Base-by-base conservation (phyloP, 2,797 vertebrate genomes). In the Rhabdomys pumilio region DNA sequence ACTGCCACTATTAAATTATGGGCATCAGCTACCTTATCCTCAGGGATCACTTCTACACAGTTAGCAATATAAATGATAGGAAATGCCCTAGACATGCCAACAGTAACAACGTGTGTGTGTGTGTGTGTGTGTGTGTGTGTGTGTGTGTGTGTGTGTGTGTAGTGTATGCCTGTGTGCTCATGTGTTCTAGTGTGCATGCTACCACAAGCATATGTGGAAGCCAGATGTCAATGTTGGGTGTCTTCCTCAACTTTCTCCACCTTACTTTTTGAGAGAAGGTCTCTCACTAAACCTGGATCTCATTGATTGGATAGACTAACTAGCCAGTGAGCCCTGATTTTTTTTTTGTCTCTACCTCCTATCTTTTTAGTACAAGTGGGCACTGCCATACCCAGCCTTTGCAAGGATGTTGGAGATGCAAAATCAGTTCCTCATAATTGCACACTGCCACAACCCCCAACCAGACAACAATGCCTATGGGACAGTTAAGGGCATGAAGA, bases 1-100 rank as follows among this genome's bases (percentile, higher is more conserved):
- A 22, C 34, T 96, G 67, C 80, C 85, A 91, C 84, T 85, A 22
- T 69, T 94, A 83, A 94, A 59, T 91, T 90, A 93, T 31, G 17
- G 67, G 55, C 31, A 94, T 91, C 73, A 44, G 41, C 11, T 94
- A 72, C 72, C 92, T 95, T 59, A 83, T 50, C n/a, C 61, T 80
- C 50, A 96, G 29, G 34, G 76, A 82, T 81, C 73, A 93, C 6
- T 82, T 20, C 38, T 69, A 50, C 69, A 26, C n/a, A 83, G 85
- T 82, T 96, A 94, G 12, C 88, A 95, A 93, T 63, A 20, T 31
- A 92, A 79, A 12, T 53, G 69, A 94, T 38, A 94, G 47, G 47
- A 93, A 93, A 72, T 41, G 57, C 20, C 75, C 81, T 85, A 44
- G 47, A 50, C 13, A 20, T 4, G 44, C 47, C 44, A 92, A 47